Evolutionary conservation across 1,140 invertebrate species (phyloP), one percentile per base, ranked within the genome.

Genomic region (Drosophila mauritiana): DNA sequence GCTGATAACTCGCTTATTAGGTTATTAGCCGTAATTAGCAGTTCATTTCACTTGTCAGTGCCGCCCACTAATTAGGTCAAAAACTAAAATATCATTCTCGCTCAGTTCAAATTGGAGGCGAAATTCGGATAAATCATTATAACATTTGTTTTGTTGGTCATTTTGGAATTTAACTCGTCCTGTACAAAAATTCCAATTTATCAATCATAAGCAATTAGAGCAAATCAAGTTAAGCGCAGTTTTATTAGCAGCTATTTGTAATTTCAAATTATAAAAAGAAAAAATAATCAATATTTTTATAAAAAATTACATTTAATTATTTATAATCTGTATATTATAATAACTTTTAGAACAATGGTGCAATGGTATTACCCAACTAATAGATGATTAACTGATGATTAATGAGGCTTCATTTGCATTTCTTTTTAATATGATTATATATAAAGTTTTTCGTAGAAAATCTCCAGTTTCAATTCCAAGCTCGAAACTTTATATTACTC

Each of bases 11-110:
- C 65, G 52, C 61, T 52, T 68, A 68, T 65, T 64, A 59, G 27
- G 51, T 69, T 70, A 70, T 70, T 72, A 57, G 68, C 65, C 42
- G 8, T 37, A 70, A 70, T 70, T 70, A 72, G 67, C 52, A 43
- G 65, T 70, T 70, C 52, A 72, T 72, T 70, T 72, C 36, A 49
- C 20, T 37, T 72, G 65, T 70, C 68, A 70, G 17, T 40, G 52
- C 36, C 7, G 37, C 40, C 43, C 68, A 39, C 65, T 72, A 72
- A 72, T 72, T 70, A 57, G 52, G 52, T 43, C 51, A 27, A 70
- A 69, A 72, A 48, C 68, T 68, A 43, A 70, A 72, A 72, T 70
- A 70, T 42, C 52, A 49, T 57, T 72, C 49, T 37, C 12, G 36
- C 62, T 17, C 17, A 68, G 39, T n/a, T 46, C 25, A 37, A 68